Conservation (phyloP, 2,113 vertebrate species). For the Stigmatopora nigra region DNA sequence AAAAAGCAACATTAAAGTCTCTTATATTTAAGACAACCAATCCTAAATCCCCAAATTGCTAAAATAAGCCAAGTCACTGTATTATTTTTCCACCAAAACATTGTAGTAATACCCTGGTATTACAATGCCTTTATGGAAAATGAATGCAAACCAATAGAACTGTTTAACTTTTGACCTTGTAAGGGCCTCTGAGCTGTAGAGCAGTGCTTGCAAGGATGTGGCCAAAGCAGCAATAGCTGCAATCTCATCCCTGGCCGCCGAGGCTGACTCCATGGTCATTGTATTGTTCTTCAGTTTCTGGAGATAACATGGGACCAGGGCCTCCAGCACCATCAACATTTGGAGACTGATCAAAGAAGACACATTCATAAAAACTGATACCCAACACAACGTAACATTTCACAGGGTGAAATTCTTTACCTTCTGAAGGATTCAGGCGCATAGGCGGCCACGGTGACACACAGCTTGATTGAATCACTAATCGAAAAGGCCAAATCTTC, state of each 20-base stretch:
- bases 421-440: conserved; percentile 96
- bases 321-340: conserved; percentile 99
- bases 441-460: conserved; percentile 93
- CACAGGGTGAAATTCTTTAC: conserved; percentile 51
- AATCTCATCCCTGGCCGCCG: conserved; percentile 91
- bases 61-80: neutral
- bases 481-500: conserved; percentile 94
- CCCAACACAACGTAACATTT: neutral
- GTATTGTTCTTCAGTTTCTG: conserved; percentile 91
- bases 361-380: neutral
- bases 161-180: conserved; percentile 73
- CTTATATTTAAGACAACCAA: neutral
- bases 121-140: neutral
- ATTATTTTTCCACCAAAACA: neutral
- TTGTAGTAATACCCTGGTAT: neutral
- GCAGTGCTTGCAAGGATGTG: conserved; percentile 89
- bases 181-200: conserved; percentile 94
- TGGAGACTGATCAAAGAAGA: conserved; percentile 75
- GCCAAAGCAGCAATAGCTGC: conserved; percentile 89
- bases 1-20: neutral
- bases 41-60: neutral
- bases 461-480: conserved; percentile 94
- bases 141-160: too few species aligned
- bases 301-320: conserved; percentile 87
- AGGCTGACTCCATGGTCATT: conserved; percentile 80